Evolutionary conservation across 2,113 vertebrate species (phyloP).

Genomic region (Mastomys natalensis): DNA sequence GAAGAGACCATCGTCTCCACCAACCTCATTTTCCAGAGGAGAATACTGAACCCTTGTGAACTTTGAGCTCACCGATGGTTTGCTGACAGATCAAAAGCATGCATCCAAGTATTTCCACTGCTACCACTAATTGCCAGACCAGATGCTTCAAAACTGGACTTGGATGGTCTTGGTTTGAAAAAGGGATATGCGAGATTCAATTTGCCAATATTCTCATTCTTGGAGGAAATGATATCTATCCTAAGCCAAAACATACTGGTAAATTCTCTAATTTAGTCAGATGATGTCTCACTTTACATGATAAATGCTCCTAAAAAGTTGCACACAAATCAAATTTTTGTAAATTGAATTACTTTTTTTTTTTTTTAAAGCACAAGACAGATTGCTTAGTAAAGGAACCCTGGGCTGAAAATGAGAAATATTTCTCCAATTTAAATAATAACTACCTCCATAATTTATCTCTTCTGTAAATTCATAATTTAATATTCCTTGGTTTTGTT

Average conservation of each 20-base stretch:
- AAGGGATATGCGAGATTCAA: conserved; percentile 56
- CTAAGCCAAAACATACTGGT: conserved; percentile 80
- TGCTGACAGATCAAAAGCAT: conserved; percentile 1
- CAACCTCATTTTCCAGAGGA: conserved; percentile 24
- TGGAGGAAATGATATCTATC: conserved; percentile 68
- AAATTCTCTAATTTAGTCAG: conserved; percentile 82
- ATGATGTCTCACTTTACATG: conserved; percentile 82
- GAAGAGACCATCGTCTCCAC: not conserved
- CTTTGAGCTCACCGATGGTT: not conserved
- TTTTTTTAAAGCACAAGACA: conserved; percentile 68
- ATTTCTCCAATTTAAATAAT: conserved; percentile 84
- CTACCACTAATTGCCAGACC: conserved; percentile 48
- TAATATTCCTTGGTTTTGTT: conserved; percentile 81
- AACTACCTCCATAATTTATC: conserved; percentile 82
- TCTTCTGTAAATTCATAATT: conserved; percentile 80
- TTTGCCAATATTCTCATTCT: conserved; percentile 76
- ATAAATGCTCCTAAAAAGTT: conserved; percentile 84
- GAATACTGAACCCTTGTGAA: not conserved
- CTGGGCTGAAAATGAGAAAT: conserved; percentile 82
- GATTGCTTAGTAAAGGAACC: conserved; percentile 81
- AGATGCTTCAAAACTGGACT: conserved; percentile 59
- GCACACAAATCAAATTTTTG: conserved; percentile 81
- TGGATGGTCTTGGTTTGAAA: conserved; percentile 57
- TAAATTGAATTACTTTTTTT: conserved; percentile 82
- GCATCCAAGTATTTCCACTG: conserved; percentile 45